These are phyloP conservation scores for Ennomos erosarius DNA, from an alignment of 2,888 invertebrate genomes.

Conservation along the genomic window DNA sequence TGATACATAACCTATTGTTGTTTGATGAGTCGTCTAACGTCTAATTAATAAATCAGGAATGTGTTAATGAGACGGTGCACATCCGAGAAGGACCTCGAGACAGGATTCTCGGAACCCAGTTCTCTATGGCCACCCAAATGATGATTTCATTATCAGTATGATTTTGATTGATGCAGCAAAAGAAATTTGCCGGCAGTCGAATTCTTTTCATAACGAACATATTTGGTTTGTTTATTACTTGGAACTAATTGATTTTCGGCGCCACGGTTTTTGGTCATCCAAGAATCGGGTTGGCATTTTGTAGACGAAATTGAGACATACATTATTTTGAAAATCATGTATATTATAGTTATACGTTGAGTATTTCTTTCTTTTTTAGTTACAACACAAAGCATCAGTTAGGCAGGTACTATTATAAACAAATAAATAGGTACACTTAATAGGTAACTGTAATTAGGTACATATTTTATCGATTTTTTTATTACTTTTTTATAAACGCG, in stretches of 20 bases:
- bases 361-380: no score
- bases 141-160: slow-evolving; percentile 85
- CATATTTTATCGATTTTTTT: no score
- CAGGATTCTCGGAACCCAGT: slow-evolving; percentile 72
- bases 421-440: no score
- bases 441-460: no score
- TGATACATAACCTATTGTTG: slow-evolving; percentile 26
- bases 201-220: slow-evolving; percentile 79
- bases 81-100: slow-evolving; percentile 56
- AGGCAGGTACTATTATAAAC: no score
- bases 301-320: slow-evolving; percentile 33
- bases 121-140: slow-evolving; percentile 85
- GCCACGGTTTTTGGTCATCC: slow-evolving; percentile 75
- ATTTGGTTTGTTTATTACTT: slow-evolving; percentile 81
- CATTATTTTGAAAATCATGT: slow-evolving; percentile 13
- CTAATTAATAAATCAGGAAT: slow-evolving; percentile 85
- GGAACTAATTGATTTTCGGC: slow-evolving; percentile 81
- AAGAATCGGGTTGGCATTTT: slow-evolving; percentile 27
- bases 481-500: no score
- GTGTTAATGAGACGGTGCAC: slow-evolving; percentile 77
- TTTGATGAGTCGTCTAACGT: slow-evolving; percentile 51
- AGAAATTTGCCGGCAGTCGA: slow-evolving; percentile 74
- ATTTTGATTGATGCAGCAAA: slow-evolving; percentile 84
- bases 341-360: slow-evolving; percentile 1
- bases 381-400: no score